A percentile compares a stretch with the other conserved stretches of the same genome.
Conservation (phyloP, 2,797 vertebrate species). For the Parauchenoglanis punctatus region DNA sequence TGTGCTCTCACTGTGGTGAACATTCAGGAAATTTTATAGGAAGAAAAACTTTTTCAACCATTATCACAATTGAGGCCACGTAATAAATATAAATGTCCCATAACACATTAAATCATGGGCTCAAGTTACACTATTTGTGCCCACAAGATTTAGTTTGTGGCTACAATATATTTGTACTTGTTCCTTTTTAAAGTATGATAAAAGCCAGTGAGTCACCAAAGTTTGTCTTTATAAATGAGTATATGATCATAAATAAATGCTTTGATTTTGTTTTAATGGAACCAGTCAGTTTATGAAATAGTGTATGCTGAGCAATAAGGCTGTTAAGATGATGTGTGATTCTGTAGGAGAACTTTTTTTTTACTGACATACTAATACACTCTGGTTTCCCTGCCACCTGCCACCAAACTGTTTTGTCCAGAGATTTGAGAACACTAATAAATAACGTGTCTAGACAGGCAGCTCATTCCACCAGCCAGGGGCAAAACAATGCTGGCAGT, state of each 20-base stretch:
- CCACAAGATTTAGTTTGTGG: background rate
- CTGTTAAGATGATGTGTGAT: background rate
- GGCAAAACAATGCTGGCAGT: conserved; percentile 44
- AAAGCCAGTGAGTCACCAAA: background rate
- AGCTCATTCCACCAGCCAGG: conserved; percentile 51
- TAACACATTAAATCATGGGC: background rate
- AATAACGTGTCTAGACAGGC: conserved; percentile 11
- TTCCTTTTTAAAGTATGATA: background rate
- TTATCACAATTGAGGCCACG: background rate
- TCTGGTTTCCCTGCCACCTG: background rate
- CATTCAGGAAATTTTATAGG: background rate
- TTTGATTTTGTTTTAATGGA: background rate
- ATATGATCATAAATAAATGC: background rate
- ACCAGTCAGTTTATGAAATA: background rate
- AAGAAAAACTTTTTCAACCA: background rate
- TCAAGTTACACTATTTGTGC: background rate
- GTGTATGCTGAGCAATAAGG: background rate
- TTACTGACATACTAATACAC: background rate
- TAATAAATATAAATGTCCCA: background rate
- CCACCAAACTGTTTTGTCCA: background rate
- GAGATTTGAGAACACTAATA: background rate
- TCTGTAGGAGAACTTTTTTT: background rate
- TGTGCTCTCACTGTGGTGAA: background rate
- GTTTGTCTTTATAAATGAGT: background rate
- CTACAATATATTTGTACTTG: background rate